Percentiles rank a stretch among this genome's conserved stretches.
Conservation (phyloP, 2,113 vertebrate species). For the Neolamprologus sp. region DNA sequence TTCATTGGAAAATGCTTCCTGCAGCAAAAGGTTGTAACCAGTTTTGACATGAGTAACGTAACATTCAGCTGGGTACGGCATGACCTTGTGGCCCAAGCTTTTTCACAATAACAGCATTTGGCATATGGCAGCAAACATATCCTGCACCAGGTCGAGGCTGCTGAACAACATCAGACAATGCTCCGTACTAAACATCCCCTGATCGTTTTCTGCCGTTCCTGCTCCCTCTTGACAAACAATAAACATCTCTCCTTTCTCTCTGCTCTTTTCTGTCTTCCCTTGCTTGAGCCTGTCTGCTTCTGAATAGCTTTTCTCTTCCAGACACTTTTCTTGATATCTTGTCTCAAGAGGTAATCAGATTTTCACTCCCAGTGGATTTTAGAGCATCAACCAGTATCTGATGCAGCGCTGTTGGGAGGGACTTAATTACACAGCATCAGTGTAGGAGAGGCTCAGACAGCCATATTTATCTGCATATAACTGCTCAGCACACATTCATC, state of each 20-base stretch:
- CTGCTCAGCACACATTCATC: constrained; percentile 27
- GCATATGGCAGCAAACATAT: not conserved
- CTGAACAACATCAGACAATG: not conserved
- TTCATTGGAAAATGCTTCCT: not conserved
- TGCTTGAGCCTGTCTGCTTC: constrained; percentile 7
- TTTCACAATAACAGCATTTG: not conserved
- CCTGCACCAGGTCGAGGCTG: not conserved
- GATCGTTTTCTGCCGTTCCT: not conserved
- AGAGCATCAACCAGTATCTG: constrained; percentile 50
- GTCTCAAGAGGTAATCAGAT: constrained; percentile 66
- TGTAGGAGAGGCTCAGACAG: constrained; percentile 38
- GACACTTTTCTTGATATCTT: constrained; percentile 59
- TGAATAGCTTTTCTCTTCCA: constrained; percentile 46
- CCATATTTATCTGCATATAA: constrained; percentile 58
- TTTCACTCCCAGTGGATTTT: constrained; percentile 58
- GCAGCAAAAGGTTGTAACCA: not conserved
- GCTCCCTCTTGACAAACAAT: not conserved
- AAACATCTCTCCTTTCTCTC: not conserved
- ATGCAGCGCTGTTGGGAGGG: constrained; percentile 34
- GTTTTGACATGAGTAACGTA: not conserved
- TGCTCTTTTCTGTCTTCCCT: constrained; percentile 3
- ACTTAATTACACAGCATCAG: constrained; percentile 63
- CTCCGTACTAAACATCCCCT: not conserved
- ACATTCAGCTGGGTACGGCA: not conserved
- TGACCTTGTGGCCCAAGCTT: not conserved